Percentiles rank a stretch among this genome's conserved stretches.
These are phyloP conservation scores for Agrilus planipennis DNA, from an alignment of 1,140 invertebrate genomes.

Conservation along the genomic window DNA sequence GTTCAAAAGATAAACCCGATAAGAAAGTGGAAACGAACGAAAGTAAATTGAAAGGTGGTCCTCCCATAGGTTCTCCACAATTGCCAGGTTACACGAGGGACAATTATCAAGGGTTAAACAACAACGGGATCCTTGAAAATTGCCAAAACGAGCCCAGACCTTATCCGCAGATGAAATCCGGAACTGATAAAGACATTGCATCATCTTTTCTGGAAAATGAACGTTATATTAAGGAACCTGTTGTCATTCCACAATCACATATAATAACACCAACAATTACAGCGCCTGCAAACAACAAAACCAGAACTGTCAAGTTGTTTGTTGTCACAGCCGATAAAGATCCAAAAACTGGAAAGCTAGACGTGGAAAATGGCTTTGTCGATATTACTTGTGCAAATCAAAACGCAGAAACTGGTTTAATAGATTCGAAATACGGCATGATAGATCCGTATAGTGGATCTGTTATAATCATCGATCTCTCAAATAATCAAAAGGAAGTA, in stretches of 20 bases:
- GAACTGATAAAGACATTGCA: too few relatives aligned
- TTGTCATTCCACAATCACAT: too few relatives aligned
- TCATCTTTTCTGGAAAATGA: too few relatives aligned
- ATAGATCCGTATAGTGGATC: slow-evolving; percentile 44
- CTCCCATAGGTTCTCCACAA: slow-evolving; percentile 31
- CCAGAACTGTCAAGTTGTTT: slow-evolving; percentile 42
- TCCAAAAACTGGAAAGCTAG: slow-evolving; percentile 42
- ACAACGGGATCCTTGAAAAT: too few relatives aligned
- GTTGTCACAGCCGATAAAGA: slow-evolving; percentile 44
- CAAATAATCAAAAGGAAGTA: slow-evolving; percentile 39
- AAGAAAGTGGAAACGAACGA: slow-evolving; percentile 23
- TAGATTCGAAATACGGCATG: slow-evolving; percentile 44
- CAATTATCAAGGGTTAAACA: too few relatives aligned
- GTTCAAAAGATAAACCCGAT: slow-evolving; percentile 30
- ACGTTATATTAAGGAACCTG: too few relatives aligned
- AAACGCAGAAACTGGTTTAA: slow-evolving; percentile 40
- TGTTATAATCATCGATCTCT: slow-evolving; percentile 36
- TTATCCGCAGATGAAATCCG: neutral
- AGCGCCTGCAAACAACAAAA: slow-evolving; percentile 21
- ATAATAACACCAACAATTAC: neutral
- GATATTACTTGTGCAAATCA: slow-evolving; percentile 41
- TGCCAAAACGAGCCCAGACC: too few relatives aligned
- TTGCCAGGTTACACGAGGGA: slow-evolving; percentile 43
- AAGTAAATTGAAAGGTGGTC: slow-evolving; percentile 19
- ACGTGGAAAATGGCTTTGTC: slow-evolving; percentile 41